These are phyloP conservation scores for Ladona fulva DNA, from an alignment of 1,140 invertebrate species.

Conservation along the genomic window DNA sequence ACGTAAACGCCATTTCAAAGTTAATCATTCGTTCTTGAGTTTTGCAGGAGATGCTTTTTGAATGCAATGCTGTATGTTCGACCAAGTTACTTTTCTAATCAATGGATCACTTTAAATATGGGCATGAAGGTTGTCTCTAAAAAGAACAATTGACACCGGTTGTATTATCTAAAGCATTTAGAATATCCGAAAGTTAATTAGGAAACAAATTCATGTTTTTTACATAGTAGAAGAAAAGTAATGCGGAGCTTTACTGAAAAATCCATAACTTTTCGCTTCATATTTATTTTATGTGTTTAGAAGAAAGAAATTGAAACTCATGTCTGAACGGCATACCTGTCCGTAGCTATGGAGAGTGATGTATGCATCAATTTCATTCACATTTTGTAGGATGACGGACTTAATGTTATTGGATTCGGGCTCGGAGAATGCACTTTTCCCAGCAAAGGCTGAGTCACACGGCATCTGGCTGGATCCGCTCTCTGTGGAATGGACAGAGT, in stretches of 20 bases:
- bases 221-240: slow-evolving; percentile 23
- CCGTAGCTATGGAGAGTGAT: slow-evolving; percentile 53
- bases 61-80: too few relatives aligned
- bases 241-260: slow-evolving; percentile 22
- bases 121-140: too few relatives aligned
- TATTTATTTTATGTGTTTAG: too few relatives aligned
- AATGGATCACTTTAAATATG: too few relatives aligned
- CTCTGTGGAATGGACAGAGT: slow-evolving; percentile 18
- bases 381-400: slow-evolving; percentile 41
- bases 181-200: too few relatives aligned
- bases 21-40: too few relatives aligned
- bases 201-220: too few relatives aligned
- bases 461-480: slow-evolving; percentile 40
- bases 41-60: too few relatives aligned
- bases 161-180: too few relatives aligned
- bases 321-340: slow-evolving; percentile 28
- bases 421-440: slow-evolving; percentile 49
- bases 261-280: neutral
- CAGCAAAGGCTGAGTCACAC: slow-evolving; percentile 46
- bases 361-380: slow-evolving; percentile 48
- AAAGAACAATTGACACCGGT: too few relatives aligned
- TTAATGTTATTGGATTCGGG: slow-evolving; percentile 54
- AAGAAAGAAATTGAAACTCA: neutral
- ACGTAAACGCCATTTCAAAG: too few relatives aligned
- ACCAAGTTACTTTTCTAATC: too few relatives aligned